These are phyloP conservation scores for Drosophila kikkawai DNA, from an alignment of 1,140 invertebrate genomes.

Conservation along the genomic window DNA sequence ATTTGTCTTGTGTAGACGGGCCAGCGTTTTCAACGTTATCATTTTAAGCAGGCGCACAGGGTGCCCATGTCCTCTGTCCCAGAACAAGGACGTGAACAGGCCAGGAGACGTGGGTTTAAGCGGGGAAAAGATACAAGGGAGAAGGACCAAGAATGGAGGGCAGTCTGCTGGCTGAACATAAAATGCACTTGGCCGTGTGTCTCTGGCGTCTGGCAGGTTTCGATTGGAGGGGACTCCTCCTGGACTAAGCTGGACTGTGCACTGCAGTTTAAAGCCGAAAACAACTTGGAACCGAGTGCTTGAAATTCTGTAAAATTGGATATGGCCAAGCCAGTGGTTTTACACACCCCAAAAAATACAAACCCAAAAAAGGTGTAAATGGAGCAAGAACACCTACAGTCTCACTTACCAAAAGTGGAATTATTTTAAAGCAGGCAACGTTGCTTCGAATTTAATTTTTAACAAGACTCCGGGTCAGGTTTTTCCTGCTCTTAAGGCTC, in stretches of 20 bases:
- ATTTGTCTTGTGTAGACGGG: conserved; percentile 74
- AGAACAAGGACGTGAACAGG: conserved; percentile 47
- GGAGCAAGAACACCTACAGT: conserved; percentile 20
- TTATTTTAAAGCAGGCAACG: not conserved
- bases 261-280: conserved; percentile 60
- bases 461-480: not conserved
- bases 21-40: conserved; percentile 76
- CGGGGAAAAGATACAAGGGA: not conserved
- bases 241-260: conserved; percentile 8
- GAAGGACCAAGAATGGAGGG: conserved; percentile 22
- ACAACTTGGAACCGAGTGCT: conserved; percentile 34
- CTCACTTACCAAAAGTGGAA: not conserved
- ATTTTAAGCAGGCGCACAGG: conserved; percentile 74
- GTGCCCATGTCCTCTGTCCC: conserved; percentile 37
- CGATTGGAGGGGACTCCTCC: conserved; percentile 29
- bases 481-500: not conserved
- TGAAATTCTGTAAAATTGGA: conserved; percentile 71
- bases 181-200: conserved; percentile 66
- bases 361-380: conserved; percentile 60
- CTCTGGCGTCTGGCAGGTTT: conserved; percentile 41
- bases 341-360: conserved; percentile 31
- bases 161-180: conserved; percentile 66
- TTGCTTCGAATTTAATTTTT: not conserved
- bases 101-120: conserved; percentile 29
- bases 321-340: conserved; percentile 52